Evolutionary conservation across 2,797 vertebrate genomes (phyloP).

Genomic region (Botia kubotai): DNA sequence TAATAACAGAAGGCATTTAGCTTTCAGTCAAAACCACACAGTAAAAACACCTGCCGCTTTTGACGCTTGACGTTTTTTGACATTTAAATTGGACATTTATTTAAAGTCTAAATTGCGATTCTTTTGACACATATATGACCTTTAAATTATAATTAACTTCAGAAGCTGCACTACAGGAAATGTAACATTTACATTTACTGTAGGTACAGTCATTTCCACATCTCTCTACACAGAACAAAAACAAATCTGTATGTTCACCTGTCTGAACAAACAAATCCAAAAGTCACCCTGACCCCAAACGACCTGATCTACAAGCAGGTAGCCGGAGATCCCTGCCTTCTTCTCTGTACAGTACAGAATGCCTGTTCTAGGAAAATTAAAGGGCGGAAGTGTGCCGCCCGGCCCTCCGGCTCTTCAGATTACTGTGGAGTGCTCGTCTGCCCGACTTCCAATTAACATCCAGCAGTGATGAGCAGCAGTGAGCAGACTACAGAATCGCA

Average conservation of each 20-base stretch:
- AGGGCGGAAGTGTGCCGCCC: too few species aligned
- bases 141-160: too few species aligned
- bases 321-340: not conserved
- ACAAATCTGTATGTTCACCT: slow-evolving; percentile 1
- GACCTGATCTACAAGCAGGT: not conserved
- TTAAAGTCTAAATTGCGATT: too few species aligned
- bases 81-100: too few species aligned
- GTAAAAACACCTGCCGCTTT: not conserved
- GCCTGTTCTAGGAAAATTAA: slow-evolving; percentile 38
- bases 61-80: too few species aligned
- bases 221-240: not conserved
- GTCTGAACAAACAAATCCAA: not conserved
- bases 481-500: not conserved
- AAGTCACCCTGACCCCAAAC: slow-evolving; percentile 16
- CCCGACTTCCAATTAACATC: too few species aligned
- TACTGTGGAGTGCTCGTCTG: slow-evolving; percentile 8
- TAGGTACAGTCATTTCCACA: not conserved
- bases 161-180: too few species aligned
- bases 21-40: slow-evolving; percentile 2
- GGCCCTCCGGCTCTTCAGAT: slow-evolving; percentile 11
- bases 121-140: too few species aligned
- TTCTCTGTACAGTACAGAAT: slow-evolving; percentile 9
- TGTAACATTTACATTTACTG: not conserved
- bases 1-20: slow-evolving; percentile 1
- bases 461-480: too few species aligned